These are phyloP conservation scores for Helicoverpa armigera DNA, from an alignment of 1,140 invertebrate species.

Conservation along the genomic window DNA sequence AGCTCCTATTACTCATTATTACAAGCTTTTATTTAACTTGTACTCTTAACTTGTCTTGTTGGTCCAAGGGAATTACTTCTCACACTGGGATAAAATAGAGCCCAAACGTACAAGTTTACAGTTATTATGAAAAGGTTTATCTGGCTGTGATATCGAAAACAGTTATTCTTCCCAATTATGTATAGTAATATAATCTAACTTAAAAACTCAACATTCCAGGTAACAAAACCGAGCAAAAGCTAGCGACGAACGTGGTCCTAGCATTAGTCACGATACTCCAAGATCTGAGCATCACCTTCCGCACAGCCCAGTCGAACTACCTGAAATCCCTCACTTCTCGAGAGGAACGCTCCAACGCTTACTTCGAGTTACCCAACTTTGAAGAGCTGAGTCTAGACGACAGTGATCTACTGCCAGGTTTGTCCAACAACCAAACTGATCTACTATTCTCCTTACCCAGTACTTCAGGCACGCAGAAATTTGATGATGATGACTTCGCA, in stretches of 20 bases:
- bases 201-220: constrained; percentile 68
- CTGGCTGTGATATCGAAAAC: neutral
- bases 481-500: constrained; percentile 84
- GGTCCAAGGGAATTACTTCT: no score
- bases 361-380: constrained; percentile 91
- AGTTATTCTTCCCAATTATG: neutral
- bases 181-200: neutral
- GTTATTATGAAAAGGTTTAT: no score
- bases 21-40: no score
- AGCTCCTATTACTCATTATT: no score
- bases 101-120: no score
- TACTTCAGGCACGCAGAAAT: constrained; percentile 72
- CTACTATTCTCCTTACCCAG: constrained; percentile 76
- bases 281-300: constrained; percentile 93
- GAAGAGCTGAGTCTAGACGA: constrained; percentile 87
- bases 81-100: no score
- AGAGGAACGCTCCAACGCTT: constrained; percentile 95
- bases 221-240: constrained; percentile 90
- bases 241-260: constrained; percentile 94
- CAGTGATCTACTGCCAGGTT: constrained; percentile 72
- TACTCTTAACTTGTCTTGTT: no score
- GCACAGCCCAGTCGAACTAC: constrained; percentile 94
- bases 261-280: constrained; percentile 94
- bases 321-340: constrained; percentile 94
- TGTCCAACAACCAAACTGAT: constrained; percentile 78